Percentiles rank a stretch among this genome's conserved stretches.
Conservation (phyloP, 1,140 invertebrate species). For the Meloidogyne floridensis region DNA sequence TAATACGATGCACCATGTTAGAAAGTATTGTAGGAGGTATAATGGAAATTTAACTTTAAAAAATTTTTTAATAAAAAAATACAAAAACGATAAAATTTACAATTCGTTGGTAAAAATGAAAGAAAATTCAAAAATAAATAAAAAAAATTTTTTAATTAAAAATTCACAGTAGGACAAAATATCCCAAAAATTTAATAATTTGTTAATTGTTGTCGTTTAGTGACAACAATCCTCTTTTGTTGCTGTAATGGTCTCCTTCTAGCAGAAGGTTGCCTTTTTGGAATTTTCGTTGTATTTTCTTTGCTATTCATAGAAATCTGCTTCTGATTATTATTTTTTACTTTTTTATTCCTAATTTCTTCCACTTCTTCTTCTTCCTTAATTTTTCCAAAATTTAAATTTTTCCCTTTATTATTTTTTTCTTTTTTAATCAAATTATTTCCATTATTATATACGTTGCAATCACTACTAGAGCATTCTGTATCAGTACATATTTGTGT, state of each 20-base stretch:
- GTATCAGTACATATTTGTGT: neutral
- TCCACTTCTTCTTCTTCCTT: neutral
- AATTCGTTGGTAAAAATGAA: no score
- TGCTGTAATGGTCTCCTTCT: neutral
- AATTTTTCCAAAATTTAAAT: neutral
- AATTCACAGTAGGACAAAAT: no score
- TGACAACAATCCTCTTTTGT: neutral
- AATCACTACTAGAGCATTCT: neutral
- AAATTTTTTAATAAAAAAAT: no score
- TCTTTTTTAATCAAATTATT: neutral
- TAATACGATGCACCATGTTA: no score
- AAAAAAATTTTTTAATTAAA: no score
- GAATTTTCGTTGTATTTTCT: neutral
- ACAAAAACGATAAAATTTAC: no score
- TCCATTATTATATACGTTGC: neutral
- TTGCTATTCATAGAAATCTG: neutral
- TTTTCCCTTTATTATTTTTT: neutral
- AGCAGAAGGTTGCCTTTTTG: neutral
- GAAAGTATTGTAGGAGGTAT: no score
- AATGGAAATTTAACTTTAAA: no score
- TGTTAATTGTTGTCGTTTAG: neutral
- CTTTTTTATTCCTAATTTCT: neutral
- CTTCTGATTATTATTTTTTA: neutral
- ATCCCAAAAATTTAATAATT: neutral
- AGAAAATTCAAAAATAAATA: no score